These are phyloP conservation scores for Drosophila borborema DNA, from an alignment of 2,888 invertebrate species.

Conservation along the genomic window DNA sequence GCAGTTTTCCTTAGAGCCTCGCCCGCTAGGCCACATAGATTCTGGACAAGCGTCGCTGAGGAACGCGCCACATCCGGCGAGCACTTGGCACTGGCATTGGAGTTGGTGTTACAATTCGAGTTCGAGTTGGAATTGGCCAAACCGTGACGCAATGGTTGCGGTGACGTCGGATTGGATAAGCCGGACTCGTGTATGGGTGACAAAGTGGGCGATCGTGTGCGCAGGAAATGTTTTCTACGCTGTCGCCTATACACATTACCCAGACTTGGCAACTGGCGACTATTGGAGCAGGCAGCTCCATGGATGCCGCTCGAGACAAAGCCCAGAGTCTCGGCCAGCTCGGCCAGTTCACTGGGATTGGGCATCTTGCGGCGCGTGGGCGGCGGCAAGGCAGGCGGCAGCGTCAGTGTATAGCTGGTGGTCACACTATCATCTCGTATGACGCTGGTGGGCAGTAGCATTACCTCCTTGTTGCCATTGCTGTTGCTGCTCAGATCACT, in stretches of 20 bases:
- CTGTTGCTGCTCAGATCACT: constrained; percentile 68
- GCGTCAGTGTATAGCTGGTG: constrained; percentile 75
- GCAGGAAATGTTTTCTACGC: constrained; percentile 85
- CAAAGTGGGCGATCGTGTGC: constrained; percentile 87
- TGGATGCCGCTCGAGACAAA: constrained; percentile 76
- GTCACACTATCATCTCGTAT: constrained; percentile 83
- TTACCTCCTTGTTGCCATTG: constrained; percentile 69
- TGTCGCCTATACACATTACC: constrained; percentile 82
- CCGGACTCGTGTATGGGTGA: constrained; percentile 91
- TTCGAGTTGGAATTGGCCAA: constrained; percentile 24
- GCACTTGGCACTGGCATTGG: constrained; percentile 59
- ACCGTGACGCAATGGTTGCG: constrained; percentile 85
- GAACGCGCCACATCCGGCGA: constrained; percentile 68
- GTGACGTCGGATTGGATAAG: constrained; percentile 89
- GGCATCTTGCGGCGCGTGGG: constrained; percentile 86
- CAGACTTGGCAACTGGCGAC: constrained; percentile 71
- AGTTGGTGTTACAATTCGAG: neutral
- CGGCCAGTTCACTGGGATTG: constrained; percentile 86
- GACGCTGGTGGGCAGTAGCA: constrained; percentile 83
- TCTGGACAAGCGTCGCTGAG: constrained; percentile 79
- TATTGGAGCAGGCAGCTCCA: constrained; percentile 12
- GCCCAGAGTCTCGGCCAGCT: constrained; percentile 87
- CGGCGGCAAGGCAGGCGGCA: constrained; percentile 86
- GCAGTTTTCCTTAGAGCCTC: constrained; percentile 69
- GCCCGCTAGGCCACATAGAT: constrained; percentile 58